phyloP scores from a whole-genome alignment of 2,113 vertebrate genomes.

The Tamias sibiricus region DNA sequence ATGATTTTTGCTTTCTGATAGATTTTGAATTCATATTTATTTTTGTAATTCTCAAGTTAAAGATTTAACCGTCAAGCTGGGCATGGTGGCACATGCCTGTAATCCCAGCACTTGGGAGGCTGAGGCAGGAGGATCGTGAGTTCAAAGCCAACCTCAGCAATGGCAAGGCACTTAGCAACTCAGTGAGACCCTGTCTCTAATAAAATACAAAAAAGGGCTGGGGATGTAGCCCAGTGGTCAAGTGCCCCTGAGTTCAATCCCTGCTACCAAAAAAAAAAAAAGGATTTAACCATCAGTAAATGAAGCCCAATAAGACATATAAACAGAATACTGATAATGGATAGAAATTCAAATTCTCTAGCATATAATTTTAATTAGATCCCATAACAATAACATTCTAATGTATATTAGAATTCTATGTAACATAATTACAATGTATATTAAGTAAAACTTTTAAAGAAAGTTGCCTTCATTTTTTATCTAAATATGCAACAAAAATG shows the following conservation, averaged over 20 bases:
- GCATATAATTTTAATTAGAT: background rate
- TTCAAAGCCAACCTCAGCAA: too few relatives aligned
- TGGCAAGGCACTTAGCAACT: too few relatives aligned
- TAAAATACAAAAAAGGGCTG: too few relatives aligned
- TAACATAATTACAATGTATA: background rate
- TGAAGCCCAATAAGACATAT: background rate
- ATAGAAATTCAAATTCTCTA: conserved; percentile 35
- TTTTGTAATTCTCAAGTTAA: background rate
- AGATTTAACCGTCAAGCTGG: conserved; percentile 8
- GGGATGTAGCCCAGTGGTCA: too few relatives aligned
- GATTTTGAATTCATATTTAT: conserved; percentile 28
- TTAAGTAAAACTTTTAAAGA: background rate
- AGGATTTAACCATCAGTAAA: conserved; percentile 18
- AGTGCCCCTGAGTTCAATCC: too few relatives aligned
- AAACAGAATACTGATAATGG: background rate
- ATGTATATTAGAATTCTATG: background rate
- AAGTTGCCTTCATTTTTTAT: background rate
- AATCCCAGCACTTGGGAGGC: too few relatives aligned
- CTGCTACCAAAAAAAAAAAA: too few relatives aligned
- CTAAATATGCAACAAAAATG: background rate
- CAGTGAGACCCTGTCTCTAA: too few relatives aligned
- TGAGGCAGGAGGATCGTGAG: too few relatives aligned
- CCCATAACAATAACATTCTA: background rate
- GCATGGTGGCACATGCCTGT: too few relatives aligned
- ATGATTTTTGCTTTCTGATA: background rate